Conservation (phyloP, 2,888 invertebrate species). For the Coleophora flavipennella region DNA sequence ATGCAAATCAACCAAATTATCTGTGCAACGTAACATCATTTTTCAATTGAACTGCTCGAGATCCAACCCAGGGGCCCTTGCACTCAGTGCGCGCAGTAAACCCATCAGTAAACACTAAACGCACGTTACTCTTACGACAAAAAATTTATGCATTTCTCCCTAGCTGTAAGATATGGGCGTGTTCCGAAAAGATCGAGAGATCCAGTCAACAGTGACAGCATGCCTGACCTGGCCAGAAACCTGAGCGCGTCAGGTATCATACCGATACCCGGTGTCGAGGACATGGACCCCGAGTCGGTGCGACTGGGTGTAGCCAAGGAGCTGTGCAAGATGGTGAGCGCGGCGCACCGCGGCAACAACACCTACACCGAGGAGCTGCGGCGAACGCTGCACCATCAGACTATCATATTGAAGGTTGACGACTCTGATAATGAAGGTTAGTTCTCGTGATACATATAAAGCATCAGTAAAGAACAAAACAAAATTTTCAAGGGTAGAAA, state of each 20-base stretch:
- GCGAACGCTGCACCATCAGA: conserved; percentile 33
- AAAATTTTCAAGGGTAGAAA: no score
- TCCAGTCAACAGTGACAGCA: conserved; percentile 28
- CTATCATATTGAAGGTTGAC: conserved; percentile 25
- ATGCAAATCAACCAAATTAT: no score
- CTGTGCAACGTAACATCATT: conserved; percentile 19
- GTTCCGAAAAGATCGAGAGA: conserved; percentile 95
- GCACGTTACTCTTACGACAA: conserved; percentile 2
- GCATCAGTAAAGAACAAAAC: background rate
- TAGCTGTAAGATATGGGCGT: conserved; percentile 96
- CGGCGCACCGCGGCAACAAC: conserved; percentile 89
- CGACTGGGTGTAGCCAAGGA: conserved; percentile 33
- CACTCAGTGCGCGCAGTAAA: conserved; percentile 27
- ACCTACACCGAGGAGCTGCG: conserved; percentile 90
- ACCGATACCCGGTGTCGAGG: conserved; percentile 19
- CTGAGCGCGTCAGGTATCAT: conserved; percentile 10
- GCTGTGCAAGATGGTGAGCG: conserved; percentile 61
- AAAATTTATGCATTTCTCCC: conserved; percentile 20
- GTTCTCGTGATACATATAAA: background rate
- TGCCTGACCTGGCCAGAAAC: conserved; percentile 28
- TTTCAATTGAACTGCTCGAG: conserved; percentile 41
- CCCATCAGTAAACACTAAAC: conserved; percentile 22
- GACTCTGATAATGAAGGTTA: conserved; percentile 35
- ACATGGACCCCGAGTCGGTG: conserved; percentile 20
- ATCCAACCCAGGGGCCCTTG: conserved; percentile 21